A percentile compares a stretch with the other conserved stretches of the same genome.
These are phyloP conservation scores for Pterocles burchelli DNA, from an alignment of 2,113 vertebrate species.

Conservation along the genomic window DNA sequence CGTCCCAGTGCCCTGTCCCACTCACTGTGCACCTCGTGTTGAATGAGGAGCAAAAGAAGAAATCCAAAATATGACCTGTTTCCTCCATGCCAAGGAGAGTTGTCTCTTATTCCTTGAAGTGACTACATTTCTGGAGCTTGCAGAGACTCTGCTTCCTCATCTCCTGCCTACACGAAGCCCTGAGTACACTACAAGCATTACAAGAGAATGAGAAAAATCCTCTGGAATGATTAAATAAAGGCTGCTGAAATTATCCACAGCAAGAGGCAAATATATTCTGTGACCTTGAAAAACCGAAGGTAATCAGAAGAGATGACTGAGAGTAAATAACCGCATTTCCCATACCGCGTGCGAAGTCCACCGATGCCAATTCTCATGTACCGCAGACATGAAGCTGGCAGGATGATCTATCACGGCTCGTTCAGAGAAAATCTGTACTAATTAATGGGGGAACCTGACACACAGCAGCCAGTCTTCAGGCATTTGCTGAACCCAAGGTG, in stretches of 20 bases:
- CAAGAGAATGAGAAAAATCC: not conserved
- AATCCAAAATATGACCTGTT: not conserved
- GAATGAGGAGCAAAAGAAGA: not conserved
- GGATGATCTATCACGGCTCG: conserved; percentile 36
- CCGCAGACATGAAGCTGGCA: not conserved
- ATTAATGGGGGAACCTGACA: conserved; percentile 53
- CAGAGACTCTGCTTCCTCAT: not conserved
- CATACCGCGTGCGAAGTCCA: not conserved
- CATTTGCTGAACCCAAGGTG: conserved; percentile 36
- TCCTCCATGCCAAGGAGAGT: not conserved
- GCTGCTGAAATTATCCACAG: conserved; percentile 10
- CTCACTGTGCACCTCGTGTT: not conserved
- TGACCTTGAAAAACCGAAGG: conserved; percentile 38
- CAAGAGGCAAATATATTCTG: conserved; percentile 34
- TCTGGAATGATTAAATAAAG: conserved; percentile 28
- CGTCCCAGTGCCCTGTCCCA: not conserved
- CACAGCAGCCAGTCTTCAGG: conserved; percentile 17
- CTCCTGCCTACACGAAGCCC: not conserved
- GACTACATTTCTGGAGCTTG: not conserved
- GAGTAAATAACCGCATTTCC: conserved; percentile 43
- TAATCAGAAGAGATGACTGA: conserved; percentile 21
- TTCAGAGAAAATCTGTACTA: conserved; percentile 49
- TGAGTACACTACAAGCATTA: fast-evolving
- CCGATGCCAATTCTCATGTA: not conserved
- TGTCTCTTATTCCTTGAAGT: not conserved